Evolutionary conservation across 2,888 invertebrate species (phyloP).

Genomic region (Trisateles emortualis): DNA sequence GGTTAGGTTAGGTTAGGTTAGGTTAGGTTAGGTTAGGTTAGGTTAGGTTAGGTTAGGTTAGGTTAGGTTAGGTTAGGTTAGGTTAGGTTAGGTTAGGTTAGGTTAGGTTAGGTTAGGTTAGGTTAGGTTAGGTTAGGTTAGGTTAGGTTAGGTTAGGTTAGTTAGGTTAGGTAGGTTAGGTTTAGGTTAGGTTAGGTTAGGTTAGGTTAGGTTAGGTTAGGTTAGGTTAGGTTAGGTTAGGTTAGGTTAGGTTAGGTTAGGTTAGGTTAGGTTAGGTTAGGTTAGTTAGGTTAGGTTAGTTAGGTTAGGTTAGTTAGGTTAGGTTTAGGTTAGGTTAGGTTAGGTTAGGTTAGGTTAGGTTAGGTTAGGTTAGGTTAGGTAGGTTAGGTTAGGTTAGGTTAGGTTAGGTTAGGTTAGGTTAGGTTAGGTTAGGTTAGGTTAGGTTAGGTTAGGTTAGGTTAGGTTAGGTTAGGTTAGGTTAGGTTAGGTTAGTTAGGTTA

Average conservation of each 20-base stretch:
- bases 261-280: constrained; percentile 27
- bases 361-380: constrained; percentile 23
- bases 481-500: constrained; percentile 19
- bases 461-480: constrained; percentile 36
- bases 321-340: constrained; percentile 22
- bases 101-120: constrained; percentile 17
- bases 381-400: constrained; percentile 21
- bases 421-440: constrained; percentile 23
- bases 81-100: constrained; percentile 19
- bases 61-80: constrained; percentile 24
- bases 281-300: constrained; percentile 27
- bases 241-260: constrained; percentile 25
- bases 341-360: constrained; percentile 24
- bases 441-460: constrained; percentile 37
- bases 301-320: constrained; percentile 22
- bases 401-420: constrained; percentile 27
- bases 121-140: constrained; percentile 19
- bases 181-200: constrained; percentile 26
- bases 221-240: constrained; percentile 24
- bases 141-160: constrained; percentile 10
- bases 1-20: constrained; percentile 20
- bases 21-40: constrained; percentile 26
- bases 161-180: constrained; percentile 22
- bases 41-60: constrained; percentile 19
- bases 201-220: constrained; percentile 26